Percentiles rank a stretch among this genome's conserved stretches.
Conservation (phyloP, 2,797 vertebrate species). For the Schizopygopsis malacanthus region DNA sequence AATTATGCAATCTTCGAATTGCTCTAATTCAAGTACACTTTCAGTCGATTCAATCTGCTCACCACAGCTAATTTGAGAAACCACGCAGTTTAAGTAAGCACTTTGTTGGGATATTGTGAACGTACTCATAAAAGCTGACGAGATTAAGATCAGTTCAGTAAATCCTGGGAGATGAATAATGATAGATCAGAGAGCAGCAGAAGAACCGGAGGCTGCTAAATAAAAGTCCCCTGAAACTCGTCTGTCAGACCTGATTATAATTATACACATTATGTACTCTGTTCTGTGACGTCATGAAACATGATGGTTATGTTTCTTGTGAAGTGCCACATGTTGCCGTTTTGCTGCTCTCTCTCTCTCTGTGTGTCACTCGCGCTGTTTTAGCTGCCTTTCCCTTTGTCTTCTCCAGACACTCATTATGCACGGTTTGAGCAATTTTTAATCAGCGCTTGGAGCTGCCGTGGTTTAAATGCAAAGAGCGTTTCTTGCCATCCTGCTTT, state of each 20-base stretch:
- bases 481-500: background rate
- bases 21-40: slow-evolving; percentile 37
- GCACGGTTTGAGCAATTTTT: slow-evolving; percentile 38
- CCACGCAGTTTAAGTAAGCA: slow-evolving; percentile 27
- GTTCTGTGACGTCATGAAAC: slow-evolving; percentile 47
- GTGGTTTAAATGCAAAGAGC: slow-evolving; percentile 26
- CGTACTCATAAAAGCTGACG: slow-evolving; percentile 25
- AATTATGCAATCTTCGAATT: slow-evolving; percentile 44
- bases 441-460: slow-evolving; percentile 28
- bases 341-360: slow-evolving; percentile 4
- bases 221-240: slow-evolving; percentile 40
- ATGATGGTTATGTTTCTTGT: slow-evolving; percentile 42
- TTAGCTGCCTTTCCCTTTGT: slow-evolving; percentile 35
- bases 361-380: background rate
- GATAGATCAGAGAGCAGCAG: slow-evolving; percentile 39
- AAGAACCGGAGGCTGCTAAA: slow-evolving; percentile 43
- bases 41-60: slow-evolving; percentile 37
- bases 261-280: slow-evolving; percentile 52
- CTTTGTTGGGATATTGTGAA: slow-evolving; percentile 42
- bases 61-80: slow-evolving; percentile 42
- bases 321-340: slow-evolving; percentile 17
- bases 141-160: slow-evolving; percentile 38
- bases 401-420: slow-evolving; percentile 24
- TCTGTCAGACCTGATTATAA: slow-evolving; percentile 53
- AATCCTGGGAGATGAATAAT: slow-evolving; percentile 40